Evolutionary conservation across 2,888 invertebrate genomes (phyloP).

Genomic region (Drosophila rellima): DNA sequence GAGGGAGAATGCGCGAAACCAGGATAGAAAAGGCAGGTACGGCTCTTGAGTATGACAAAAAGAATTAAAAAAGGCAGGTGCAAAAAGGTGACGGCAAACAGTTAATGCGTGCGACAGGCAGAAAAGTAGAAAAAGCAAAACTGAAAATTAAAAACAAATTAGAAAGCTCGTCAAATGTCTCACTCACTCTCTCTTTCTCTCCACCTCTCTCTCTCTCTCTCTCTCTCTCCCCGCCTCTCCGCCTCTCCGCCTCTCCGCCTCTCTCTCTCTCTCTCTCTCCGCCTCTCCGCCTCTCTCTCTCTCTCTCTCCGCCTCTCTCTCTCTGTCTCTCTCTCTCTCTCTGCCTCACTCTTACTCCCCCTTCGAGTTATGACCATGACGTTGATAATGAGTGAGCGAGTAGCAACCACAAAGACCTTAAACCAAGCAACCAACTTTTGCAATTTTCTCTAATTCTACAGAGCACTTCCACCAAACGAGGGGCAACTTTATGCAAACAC

Average conservation of each 20-base stretch:
- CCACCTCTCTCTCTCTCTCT: not conserved
- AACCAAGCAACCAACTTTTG: constrained; percentile 52
- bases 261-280: not conserved
- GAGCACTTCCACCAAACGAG: constrained; percentile 15
- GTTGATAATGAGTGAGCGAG: constrained; percentile 61
- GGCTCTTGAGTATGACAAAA: constrained; percentile 23
- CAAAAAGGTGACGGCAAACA: constrained; percentile 55
- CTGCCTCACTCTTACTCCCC: not conserved
- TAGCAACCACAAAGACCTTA: constrained; percentile 46
- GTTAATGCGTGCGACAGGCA: constrained; percentile 50
- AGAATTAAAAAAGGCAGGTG: constrained; percentile 41
- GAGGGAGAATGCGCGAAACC: not conserved
- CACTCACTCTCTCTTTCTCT: not conserved
- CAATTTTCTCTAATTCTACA: constrained; percentile 64
- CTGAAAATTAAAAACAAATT: constrained; percentile 70
- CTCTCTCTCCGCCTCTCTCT: no score
- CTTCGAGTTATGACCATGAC: constrained; percentile 51
- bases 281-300: no score
- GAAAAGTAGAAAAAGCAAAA: constrained; percentile 47
- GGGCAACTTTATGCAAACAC: constrained; percentile 35
- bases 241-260: no score
- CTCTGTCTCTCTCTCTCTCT: not conserved
- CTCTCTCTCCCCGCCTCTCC: no score
- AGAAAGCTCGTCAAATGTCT: constrained; percentile 60
- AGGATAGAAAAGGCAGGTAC: not conserved